Evolutionary conservation across 2,888 invertebrate species (phyloP).

Genomic region (Clistopyga incitator): DNA sequence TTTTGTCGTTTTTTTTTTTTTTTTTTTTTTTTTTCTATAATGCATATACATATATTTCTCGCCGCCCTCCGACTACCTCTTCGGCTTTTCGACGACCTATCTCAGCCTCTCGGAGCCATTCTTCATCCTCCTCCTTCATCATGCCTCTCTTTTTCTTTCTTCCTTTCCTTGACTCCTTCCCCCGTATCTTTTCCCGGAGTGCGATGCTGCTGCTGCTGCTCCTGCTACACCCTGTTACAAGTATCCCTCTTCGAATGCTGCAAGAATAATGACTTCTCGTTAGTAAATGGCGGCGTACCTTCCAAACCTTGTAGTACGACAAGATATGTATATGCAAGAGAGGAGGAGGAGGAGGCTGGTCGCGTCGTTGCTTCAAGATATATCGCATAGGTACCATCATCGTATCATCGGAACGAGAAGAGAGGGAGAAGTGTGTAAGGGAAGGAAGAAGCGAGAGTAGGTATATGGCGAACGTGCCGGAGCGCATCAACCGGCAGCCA

Average conservation of each 20-base stretch:
- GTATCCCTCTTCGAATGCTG: constrained; percentile 52
- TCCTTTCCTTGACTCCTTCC: constrained; percentile 33
- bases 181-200: constrained; percentile 12
- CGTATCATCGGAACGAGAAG: constrained; percentile 45
- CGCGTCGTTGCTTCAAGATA: constrained; percentile 31
- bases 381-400: constrained; percentile 42
- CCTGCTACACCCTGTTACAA: constrained; percentile 19
- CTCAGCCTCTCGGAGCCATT: constrained; percentile 52
- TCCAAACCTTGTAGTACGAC: constrained; percentile 32
- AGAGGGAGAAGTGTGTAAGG: constrained; percentile 5
- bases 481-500: constrained; percentile 39
- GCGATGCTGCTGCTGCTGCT: neutral
- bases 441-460: constrained; percentile 22
- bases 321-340: constrained; percentile 10
- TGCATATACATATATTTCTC: constrained; percentile 26
- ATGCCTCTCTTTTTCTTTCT: constrained; percentile 34
- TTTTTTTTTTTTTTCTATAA: no score
- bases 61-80: constrained; percentile 52
- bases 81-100: constrained; percentile 54
- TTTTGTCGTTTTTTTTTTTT: constrained; percentile 52
- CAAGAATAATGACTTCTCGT: constrained; percentile 66
- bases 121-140: constrained; percentile 58
- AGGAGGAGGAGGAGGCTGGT: constrained; percentile 4
- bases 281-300: constrained; percentile 56
- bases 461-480: constrained; percentile 31